phyloP scores from a whole-genome alignment of 2,113 vertebrate species.

The Otolemur garnettii region DNA sequence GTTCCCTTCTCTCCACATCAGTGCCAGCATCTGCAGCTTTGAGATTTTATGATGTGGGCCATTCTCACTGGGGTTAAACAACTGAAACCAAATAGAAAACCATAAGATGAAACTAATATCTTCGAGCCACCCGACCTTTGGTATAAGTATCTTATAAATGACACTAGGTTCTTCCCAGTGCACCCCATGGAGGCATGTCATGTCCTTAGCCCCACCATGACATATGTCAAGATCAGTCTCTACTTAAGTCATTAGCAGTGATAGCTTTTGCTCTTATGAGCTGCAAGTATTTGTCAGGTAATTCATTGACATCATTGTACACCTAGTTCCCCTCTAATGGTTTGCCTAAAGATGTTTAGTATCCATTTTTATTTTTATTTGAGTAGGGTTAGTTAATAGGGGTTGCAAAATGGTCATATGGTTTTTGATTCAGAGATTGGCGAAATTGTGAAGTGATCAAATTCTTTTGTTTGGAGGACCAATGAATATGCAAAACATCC shows the following conservation, averaged over 20 bases:
- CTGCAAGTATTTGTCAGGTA: neutral
- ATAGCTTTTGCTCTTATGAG: neutral
- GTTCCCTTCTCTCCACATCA: too few relatives aligned
- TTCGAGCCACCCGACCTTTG: neutral
- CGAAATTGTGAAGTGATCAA: neutral
- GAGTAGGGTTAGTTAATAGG: neutral
- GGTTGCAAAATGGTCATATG: neutral
- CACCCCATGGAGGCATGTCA: neutral
- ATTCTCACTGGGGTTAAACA: too few relatives aligned
- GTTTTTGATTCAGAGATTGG: neutral
- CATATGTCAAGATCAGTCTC: neutral
- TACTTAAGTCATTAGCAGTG: neutral
- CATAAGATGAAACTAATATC: too few relatives aligned
- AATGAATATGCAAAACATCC: neutral
- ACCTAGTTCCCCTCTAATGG: neutral
- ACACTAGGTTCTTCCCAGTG: neutral
- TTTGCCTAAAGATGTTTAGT: neutral
- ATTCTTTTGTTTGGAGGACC: neutral
- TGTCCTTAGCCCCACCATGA: neutral
- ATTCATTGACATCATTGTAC: neutral
- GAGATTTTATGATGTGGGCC: too few relatives aligned
- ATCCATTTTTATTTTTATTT: conserved; percentile 7
- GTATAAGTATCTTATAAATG: neutral
- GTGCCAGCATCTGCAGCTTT: too few relatives aligned
- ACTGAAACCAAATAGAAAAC: too few relatives aligned